Conservation (phyloP, 64 coral and sea anemone species). For the Cladopsammia gracilis region DNA sequence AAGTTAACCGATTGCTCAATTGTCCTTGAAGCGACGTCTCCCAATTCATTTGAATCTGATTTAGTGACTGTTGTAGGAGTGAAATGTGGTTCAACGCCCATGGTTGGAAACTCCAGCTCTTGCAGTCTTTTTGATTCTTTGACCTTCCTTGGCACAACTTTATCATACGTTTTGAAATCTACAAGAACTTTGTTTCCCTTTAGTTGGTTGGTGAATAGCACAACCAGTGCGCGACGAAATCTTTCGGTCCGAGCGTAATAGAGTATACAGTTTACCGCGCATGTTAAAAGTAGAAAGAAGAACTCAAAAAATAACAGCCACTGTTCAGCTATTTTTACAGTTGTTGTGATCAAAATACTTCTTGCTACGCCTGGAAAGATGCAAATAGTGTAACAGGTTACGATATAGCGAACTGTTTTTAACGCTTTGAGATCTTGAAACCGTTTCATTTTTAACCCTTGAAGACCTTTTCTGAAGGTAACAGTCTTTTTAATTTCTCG, state of each 20-base stretch:
- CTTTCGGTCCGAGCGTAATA: constrained; percentile 28
- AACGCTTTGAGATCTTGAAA: constrained; percentile 35
- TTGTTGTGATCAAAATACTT: constrained; percentile 3
- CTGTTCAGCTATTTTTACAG: not conserved
- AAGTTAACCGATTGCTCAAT: not conserved
- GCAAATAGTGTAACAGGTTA: not conserved
- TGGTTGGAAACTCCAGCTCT: not conserved
- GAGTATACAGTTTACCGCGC: not conserved
- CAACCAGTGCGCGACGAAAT: not conserved
- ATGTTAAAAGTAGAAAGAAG: constrained; percentile 3
- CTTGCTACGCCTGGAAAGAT: not conserved
- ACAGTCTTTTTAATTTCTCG: constrained; percentile 22
- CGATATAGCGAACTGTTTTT: constrained; percentile 19
- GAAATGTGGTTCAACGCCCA: not conserved
- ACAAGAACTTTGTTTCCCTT: not conserved
- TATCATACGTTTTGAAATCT: constrained; percentile 5
- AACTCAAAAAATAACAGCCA: constrained; percentile 7
- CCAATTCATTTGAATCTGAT: not conserved
- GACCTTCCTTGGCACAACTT: not conserved
- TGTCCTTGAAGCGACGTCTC: not conserved
- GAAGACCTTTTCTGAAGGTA: not conserved
- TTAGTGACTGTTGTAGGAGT: not conserved
- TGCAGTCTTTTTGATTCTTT: not conserved
- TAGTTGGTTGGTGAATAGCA: not conserved
- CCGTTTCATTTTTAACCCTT: not conserved